Percentiles rank a stretch among this genome's conserved stretches.
These are phyloP conservation scores for Sicus ferrugineus DNA, from an alignment of 2,888 invertebrate genomes.

Conservation along the genomic window DNA sequence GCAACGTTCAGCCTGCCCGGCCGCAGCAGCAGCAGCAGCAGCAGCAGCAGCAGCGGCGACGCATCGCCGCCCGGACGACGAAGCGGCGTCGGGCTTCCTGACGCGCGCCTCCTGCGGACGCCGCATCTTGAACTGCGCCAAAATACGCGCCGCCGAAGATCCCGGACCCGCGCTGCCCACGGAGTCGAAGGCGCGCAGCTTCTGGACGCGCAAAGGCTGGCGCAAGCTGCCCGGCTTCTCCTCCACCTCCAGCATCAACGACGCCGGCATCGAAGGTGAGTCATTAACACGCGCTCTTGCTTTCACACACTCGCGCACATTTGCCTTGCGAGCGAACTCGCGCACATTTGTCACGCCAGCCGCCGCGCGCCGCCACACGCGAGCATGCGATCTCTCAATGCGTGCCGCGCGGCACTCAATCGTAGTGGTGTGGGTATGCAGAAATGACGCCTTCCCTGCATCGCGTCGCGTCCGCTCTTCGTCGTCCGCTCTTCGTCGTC, in stretches of 20 bases:
- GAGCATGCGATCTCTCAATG: too few species aligned
- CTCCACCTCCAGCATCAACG: constrained; percentile 75
- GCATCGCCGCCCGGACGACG: constrained; percentile 29
- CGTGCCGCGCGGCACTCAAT: too few species aligned
- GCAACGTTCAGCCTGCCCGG: constrained; percentile 51
- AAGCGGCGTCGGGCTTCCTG: constrained; percentile 49
- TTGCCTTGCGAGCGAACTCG: too few species aligned
- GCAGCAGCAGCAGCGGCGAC: constrained; percentile 16
- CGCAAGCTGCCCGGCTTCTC: constrained; percentile 79
- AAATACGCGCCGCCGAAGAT: constrained; percentile 66
- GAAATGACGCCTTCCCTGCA: too few species aligned
- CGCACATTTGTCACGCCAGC: too few species aligned
- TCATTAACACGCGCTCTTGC: constrained; percentile 45
- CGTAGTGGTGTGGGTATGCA: too few species aligned
- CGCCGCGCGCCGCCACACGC: too few species aligned
- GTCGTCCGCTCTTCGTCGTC: too few species aligned
- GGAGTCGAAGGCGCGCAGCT: constrained; percentile 65
- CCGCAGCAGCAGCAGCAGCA: too few species aligned
- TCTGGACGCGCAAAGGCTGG: constrained; percentile 82
- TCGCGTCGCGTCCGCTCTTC: too few species aligned
- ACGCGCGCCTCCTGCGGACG: constrained; percentile 64
- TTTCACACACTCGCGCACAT: too few species aligned
- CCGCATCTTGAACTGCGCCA: constrained; percentile 62
- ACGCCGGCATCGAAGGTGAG: constrained; percentile 73
- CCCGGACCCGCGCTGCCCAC: constrained; percentile 58